phyloP scores from a whole-genome alignment of 2,797 vertebrate genomes.

The Myripristis jacobus region DNA sequence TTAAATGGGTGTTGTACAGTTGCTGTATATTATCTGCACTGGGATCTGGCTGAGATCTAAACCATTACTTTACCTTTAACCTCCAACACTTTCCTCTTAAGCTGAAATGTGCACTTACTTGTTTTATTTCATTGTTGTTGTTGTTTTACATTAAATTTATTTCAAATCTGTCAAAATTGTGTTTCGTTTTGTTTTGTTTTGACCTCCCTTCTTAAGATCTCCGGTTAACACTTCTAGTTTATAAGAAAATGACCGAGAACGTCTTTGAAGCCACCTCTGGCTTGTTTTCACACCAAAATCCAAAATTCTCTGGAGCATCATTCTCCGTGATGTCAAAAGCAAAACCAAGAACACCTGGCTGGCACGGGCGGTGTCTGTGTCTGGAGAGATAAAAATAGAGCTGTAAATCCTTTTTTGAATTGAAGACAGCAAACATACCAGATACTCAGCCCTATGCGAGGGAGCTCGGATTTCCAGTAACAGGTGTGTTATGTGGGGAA shows the following conservation, averaged over 20 bases:
- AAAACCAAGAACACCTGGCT: constrained; percentile 64
- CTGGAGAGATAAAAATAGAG: constrained; percentile 67
- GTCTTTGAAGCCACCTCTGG: constrained; percentile 9
- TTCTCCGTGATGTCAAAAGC: constrained; percentile 40
- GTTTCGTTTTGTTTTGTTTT: neutral
- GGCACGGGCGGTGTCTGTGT: constrained; percentile 23
- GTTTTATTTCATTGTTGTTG: neutral
- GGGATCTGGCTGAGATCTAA: neutral
- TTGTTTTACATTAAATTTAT: neutral
- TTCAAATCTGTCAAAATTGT: constrained; percentile 1
- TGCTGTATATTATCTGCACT: constrained; percentile 14
- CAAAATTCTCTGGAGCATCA: constrained; percentile 16
- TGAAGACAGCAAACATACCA: constrained; percentile 49
- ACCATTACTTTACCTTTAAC: neutral
- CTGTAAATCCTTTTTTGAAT: constrained; percentile 59
- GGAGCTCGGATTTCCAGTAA: constrained; percentile 71
- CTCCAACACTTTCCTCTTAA: neutral
- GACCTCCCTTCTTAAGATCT: too few species aligned
- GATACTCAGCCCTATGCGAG: neutral
- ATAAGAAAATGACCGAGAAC: neutral
- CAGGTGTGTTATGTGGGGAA: constrained; percentile 60
- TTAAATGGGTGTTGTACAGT: constrained; percentile 35
- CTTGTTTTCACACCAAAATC: neutral
- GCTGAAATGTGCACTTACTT: neutral
- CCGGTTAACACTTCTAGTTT: too few species aligned